Percentiles rank a stretch among this genome's conserved stretches.
These are phyloP conservation scores for Phenganax marumi DNA, from an alignment of 92 coral and sea anemone genomes.

Conservation along the genomic window DNA sequence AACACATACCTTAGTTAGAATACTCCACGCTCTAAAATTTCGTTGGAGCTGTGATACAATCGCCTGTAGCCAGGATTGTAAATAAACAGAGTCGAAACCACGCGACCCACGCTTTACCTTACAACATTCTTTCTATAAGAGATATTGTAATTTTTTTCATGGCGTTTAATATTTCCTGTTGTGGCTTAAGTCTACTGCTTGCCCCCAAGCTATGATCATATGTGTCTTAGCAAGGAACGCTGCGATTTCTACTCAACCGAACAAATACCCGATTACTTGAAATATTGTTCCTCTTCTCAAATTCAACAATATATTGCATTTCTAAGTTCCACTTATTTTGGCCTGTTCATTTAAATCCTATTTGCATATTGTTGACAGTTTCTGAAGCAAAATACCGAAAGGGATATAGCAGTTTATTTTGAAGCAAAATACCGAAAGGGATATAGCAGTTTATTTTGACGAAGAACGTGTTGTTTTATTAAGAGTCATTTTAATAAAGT, in stretches of 20 bases:
- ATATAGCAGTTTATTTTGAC: background rate
- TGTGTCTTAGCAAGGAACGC: background rate
- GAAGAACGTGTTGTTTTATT: background rate
- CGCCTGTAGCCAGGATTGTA: background rate
- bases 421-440: background rate
- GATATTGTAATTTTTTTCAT: background rate
- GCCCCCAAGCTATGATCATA: background rate
- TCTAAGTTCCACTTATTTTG: background rate
- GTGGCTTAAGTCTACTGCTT: background rate
- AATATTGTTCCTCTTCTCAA: background rate
- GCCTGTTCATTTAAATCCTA: background rate
- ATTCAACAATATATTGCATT: background rate
- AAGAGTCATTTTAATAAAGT: too few relatives aligned
- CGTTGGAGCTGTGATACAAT: too few relatives aligned
- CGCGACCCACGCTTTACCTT: background rate
- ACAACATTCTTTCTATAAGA: background rate
- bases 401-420: background rate
- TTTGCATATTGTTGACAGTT: conserved; percentile 12
- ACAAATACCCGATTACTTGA: background rate
- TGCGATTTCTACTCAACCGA: too few relatives aligned
- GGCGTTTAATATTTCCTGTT: background rate
- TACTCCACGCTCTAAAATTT: too few relatives aligned
- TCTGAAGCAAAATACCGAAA: background rate
- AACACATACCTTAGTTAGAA: too few relatives aligned
- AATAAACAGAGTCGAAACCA: background rate